These are phyloP conservation scores for Numenius arquata DNA, from an alignment of 2,113 vertebrate genomes.

Conservation along the genomic window DNA sequence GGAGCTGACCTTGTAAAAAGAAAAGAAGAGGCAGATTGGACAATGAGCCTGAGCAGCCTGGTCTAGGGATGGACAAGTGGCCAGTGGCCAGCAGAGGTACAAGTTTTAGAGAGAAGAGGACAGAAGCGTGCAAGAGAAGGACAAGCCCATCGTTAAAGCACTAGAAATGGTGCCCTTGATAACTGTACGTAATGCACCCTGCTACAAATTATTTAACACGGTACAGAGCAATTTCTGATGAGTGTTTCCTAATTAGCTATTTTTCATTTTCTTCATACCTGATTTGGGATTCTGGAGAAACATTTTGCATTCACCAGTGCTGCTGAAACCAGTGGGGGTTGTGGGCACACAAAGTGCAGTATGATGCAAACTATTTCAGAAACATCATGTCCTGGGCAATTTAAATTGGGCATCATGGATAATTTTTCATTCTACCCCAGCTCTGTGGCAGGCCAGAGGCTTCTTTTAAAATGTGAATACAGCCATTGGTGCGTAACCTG, in stretches of 20 bases:
- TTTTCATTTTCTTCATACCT: neutral
- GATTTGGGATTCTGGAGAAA: neutral
- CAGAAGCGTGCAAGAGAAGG: neutral
- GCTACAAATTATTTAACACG: neutral
- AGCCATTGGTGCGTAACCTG: neutral
- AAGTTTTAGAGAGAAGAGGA: neutral
- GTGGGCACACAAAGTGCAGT: neutral
- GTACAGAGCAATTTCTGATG: neutral
- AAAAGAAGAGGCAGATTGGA: neutral
- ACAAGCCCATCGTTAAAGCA: neutral
- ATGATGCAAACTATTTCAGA: neutral
- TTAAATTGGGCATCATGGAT: neutral
- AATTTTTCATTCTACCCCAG: neutral
- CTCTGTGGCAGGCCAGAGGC: neutral
- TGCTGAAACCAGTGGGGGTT: neutral
- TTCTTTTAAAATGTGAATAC: neutral
- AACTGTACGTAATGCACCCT: neutral
- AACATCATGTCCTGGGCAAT: neutral
- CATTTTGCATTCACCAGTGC: neutral
- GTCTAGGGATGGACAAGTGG: neutral
- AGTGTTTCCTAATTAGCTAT: neutral
- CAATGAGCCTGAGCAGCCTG: neutral
- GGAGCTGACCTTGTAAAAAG: neutral
- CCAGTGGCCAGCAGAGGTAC: neutral
- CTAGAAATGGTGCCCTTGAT: neutral